phyloP scores from a whole-genome alignment of 2,888 invertebrate species.

The Muschampia staudingeri region DNA sequence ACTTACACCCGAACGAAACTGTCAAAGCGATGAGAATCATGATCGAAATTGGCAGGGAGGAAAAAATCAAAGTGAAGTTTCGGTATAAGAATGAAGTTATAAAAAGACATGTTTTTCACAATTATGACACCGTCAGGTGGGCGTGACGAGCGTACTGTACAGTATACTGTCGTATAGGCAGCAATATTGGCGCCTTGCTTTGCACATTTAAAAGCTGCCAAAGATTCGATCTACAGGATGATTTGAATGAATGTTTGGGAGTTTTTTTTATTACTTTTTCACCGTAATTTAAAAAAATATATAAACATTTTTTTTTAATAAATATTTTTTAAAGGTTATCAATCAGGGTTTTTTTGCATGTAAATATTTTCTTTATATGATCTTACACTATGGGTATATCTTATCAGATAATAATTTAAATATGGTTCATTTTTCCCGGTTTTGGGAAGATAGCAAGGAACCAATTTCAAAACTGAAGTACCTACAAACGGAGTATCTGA shows the following conservation, averaged over 20 bases:
- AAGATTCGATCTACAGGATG: constrained; percentile 1
- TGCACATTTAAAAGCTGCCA: constrained; percentile 22
- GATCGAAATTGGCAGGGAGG: constrained; percentile 80
- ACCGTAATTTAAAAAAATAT: too few relatives aligned
- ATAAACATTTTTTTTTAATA: too few relatives aligned
- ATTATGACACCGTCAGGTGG: constrained; percentile 86
- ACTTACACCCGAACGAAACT: constrained; percentile 52
- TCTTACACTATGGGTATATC: too few relatives aligned
- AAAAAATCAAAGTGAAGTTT: constrained; percentile 84
- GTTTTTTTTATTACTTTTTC: not conserved
- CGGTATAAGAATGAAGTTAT: constrained; percentile 78
- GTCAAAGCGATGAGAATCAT: constrained; percentile 74
- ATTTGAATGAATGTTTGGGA: not conserved
- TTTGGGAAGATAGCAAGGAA: too few relatives aligned
- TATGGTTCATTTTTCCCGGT: too few relatives aligned
- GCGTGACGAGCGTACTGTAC: constrained; percentile 75
- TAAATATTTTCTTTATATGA: too few relatives aligned
- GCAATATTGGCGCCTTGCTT: not conserved
- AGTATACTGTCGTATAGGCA: not conserved
- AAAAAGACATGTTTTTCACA: constrained; percentile 78
- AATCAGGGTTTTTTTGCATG: too few relatives aligned
- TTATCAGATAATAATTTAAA: too few relatives aligned
- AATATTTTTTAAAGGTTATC: too few relatives aligned
- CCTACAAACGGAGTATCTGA: not conserved
- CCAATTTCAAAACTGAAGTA: too few relatives aligned